phyloP scores from a whole-genome alignment of 1,140 invertebrate species.

The Habropoda laboriosa region DNA sequence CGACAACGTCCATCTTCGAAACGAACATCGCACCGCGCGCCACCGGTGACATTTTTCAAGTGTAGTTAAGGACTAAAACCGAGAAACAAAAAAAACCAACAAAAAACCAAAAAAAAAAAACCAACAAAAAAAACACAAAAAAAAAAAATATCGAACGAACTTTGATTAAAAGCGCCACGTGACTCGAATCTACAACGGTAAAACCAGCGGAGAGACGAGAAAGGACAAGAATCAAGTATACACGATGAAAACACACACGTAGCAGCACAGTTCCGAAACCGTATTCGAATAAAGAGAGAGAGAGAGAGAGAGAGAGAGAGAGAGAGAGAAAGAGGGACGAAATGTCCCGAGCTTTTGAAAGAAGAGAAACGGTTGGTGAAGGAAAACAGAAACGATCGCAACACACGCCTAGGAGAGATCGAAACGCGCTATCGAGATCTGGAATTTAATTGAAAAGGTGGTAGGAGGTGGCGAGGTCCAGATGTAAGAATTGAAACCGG shows the following conservation, averaged over 20 bases:
- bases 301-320: no score
- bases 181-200: not conserved
- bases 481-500: not conserved
- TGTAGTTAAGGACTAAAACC: constrained; percentile 59
- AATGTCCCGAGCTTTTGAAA: not conserved
- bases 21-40: constrained; percentile 71
- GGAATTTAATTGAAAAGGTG: no score
- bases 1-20: constrained; percentile 73
- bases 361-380: not conserved
- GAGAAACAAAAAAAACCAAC: no score
- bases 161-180: not conserved
- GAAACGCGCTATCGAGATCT: not conserved
- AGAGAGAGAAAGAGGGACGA: not conserved
- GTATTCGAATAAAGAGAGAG: not conserved
- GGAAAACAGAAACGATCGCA: no score
- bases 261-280: not conserved
- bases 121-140: no score
- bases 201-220: not conserved
- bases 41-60: constrained; percentile 74
- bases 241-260: not conserved
- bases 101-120: no score
- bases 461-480: no score
- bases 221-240: not conserved
- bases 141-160: constrained; percentile 14
- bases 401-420: not conserved